Base-by-base conservation (phyloP, 2,888 invertebrate species). In the Cremastinae sp. region DNA sequence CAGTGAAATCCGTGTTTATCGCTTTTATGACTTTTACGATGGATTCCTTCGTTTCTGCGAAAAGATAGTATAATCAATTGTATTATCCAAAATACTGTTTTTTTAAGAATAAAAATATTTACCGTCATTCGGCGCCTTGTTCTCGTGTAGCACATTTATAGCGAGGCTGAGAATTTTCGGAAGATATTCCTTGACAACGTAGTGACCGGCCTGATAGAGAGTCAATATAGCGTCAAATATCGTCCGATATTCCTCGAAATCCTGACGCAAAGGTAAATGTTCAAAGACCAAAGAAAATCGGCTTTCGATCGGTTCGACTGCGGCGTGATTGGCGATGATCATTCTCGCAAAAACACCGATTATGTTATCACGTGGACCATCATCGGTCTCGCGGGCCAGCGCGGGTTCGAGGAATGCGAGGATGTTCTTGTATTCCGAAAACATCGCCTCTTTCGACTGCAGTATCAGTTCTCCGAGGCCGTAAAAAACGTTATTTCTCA, bases 291-390 rank as follows among this genome's bases (percentile, higher is more conserved):
- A 94, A 0, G 95, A 94, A 77, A 95, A 91, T 3, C 28, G 28
- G 5, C 95, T 93, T 89, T 94, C 93, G n/a, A 92, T 92, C 70
- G 96, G 86, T 16, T 95, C 95, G 74, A 96, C 90, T 79, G 91
- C 91, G 69, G 89, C 88, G 49, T 91, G 90, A 88, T 95, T 94
- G 1, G 93, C 92, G 41, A 93, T 90, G 61, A 96, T 94, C 85
- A 96, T 91, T 72, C 95, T 92, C 22, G 95, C 94, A 62, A 95
- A 91, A 37, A 95, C 95, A 59, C 94, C 96, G 87, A 95, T 94
- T 79, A 95, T 93, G 86, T 96, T 96, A 86, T 96, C 96, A 73
- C 94, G 90, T 2, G 93, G 93, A 43, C 94, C 91, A 0, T 92
- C 90, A 83, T 93, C 92, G n/a, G 91, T 90, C 88, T 95, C 95